Conservation (phyloP, 64 coral and sea anemone species). For the Orbicella faveolata region DNA sequence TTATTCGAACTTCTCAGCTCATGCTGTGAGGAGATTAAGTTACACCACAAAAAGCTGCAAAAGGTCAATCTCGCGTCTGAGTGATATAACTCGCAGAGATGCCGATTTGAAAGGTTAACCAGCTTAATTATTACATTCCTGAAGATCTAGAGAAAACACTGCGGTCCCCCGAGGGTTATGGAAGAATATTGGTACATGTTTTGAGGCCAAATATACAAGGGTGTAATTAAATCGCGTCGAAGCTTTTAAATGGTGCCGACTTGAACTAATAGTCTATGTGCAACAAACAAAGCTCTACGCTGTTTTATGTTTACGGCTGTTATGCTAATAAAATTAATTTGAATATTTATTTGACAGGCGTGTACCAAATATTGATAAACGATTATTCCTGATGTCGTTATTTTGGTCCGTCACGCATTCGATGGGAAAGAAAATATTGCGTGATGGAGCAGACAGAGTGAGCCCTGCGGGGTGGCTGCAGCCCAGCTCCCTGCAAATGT, state of each 20-base stretch:
- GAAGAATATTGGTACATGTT: background rate
- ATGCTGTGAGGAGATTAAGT: background rate
- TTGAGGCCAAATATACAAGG: background rate
- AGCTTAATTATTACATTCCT: conserved; percentile 1
- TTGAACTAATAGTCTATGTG: background rate
- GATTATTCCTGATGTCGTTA: no score
- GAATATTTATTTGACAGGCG: no score
- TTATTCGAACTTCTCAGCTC: background rate
- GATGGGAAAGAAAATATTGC: no score
- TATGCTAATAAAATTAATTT: conserved; percentile 19
- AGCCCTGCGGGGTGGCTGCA: no score
- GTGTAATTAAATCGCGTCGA: background rate
- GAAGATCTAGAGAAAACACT: conserved; percentile 15
- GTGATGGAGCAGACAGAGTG: no score
- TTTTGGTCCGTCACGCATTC: no score
- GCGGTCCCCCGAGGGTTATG: background rate
- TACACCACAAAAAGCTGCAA: background rate
- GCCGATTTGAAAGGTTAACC: conserved; percentile 13
- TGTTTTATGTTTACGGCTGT: conserved; percentile 25
- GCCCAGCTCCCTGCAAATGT: no score
- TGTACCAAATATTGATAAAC: no score
- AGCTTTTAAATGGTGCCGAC: background rate
- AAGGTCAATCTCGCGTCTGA: background rate
- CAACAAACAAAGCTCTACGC: conserved; percentile 15
- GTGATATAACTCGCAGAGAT: background rate